Evolutionary conservation across 2,113 vertebrate genomes (phyloP).

Genomic region (Cacatua alba): DNA sequence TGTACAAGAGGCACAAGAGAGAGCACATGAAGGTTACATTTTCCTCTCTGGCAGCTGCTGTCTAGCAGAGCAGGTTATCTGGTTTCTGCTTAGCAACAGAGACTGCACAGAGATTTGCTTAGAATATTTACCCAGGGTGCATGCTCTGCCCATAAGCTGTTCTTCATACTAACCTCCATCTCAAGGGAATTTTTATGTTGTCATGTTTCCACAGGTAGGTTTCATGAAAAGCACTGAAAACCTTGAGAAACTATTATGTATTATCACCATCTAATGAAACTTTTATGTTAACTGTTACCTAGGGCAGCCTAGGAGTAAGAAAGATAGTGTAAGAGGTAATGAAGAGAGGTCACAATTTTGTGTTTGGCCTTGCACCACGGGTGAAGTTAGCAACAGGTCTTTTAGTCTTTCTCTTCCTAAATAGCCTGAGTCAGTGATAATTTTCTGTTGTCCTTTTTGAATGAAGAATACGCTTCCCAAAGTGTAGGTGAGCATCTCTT

Average conservation of each 20-base stretch:
- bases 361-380: neutral
- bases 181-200: neutral
- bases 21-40: neutral
- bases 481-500: neutral
- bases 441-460: neutral
- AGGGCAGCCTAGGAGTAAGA: neutral
- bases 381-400: neutral
- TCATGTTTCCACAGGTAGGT: neutral
- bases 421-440: neutral
- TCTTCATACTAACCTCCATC: neutral
- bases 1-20: neutral
- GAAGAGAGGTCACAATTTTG: neutral
- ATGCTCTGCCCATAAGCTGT: neutral
- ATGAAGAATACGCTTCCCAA: rapidly evolving
- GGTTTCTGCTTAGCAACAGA: constrained; percentile 23
- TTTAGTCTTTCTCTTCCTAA: neutral
- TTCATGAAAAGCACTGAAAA: neutral
- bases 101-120: neutral
- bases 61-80: constrained; percentile 9
- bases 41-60: neutral
- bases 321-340: neutral
- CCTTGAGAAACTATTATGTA: neutral
- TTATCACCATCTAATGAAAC: neutral
- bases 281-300: neutral
- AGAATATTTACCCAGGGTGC: neutral